A percentile compares a stretch with the other conserved stretches of the same genome.
phyloP scores from a whole-genome alignment of 2,888 invertebrate genomes.

The Sussaba pulchella region DNA sequence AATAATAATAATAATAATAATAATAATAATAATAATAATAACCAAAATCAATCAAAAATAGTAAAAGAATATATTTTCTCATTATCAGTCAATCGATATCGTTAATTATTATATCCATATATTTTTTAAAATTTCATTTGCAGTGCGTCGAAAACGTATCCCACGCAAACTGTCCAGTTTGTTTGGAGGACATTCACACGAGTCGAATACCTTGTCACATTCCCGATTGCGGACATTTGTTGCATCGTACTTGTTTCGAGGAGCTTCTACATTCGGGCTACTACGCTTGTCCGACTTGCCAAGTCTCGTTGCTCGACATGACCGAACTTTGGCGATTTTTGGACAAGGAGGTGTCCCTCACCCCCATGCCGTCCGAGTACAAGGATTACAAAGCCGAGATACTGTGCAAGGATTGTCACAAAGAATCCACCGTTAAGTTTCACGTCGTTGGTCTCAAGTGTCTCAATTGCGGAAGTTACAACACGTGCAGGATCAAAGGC shows the following conservation, averaged over 20 bases:
- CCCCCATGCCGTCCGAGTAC: slow-evolving; percentile 94
- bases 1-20: too few relatives aligned
- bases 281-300: slow-evolving; percentile 95
- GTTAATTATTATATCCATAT: not conserved
- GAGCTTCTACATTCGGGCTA: slow-evolving; percentile 91
- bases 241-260: slow-evolving; percentile 94
- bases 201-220: slow-evolving; percentile 95
- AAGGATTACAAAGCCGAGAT: slow-evolving; percentile 92
- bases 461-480: slow-evolving; percentile 94
- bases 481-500: slow-evolving; percentile 93
- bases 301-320: slow-evolving; percentile 95
- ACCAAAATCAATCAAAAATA: too few relatives aligned
- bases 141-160: slow-evolving; percentile 96
- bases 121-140: slow-evolving; percentile 72
- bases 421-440: slow-evolving; percentile 93
- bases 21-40: too few relatives aligned
- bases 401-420: slow-evolving; percentile 95
- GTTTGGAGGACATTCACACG: slow-evolving; percentile 95
- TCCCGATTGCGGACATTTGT: slow-evolving; percentile 94
- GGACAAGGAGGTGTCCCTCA: slow-evolving; percentile 92
- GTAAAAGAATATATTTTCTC: too few relatives aligned
- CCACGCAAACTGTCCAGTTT: slow-evolving; percentile 94
- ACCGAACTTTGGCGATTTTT: slow-evolving; percentile 92
- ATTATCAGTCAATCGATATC: slow-evolving; percentile 8
- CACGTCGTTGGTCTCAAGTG: slow-evolving; percentile 96